phyloP scores from a whole-genome alignment of 2,888 invertebrate genomes.

The Timema cristinae region DNA sequence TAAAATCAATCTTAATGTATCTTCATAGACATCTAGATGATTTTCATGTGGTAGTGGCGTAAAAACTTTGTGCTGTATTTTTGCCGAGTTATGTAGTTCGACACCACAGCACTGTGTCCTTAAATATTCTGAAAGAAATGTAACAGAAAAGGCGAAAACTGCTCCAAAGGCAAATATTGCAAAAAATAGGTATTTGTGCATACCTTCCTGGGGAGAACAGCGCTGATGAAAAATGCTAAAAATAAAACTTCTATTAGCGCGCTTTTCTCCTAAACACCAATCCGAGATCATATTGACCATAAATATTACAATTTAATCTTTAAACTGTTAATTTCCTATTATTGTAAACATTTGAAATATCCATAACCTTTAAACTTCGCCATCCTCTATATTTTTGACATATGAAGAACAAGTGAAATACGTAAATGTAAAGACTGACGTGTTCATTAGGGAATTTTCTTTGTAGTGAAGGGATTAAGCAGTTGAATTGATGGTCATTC shows the following conservation, averaged over 20 bases:
- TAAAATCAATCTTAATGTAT: conserved; percentile 26
- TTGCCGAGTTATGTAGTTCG: background rate
- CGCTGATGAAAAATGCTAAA: background rate
- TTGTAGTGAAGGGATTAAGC: too few species aligned
- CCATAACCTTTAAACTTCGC: too few species aligned
- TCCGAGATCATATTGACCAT: conserved; percentile 19
- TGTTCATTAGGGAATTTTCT: too few species aligned
- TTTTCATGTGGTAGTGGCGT: conserved; percentile 32
- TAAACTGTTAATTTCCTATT: too few species aligned
- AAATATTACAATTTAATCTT: background rate
- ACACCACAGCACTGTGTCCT: conserved; percentile 19
- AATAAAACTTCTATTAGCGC: conserved; percentile 9
- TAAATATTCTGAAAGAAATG: conserved; percentile 29
- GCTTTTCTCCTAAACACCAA: conserved; percentile 21
- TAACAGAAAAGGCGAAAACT: conserved; percentile 29
- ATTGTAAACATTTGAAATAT: too few species aligned
- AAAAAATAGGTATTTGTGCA: conserved; percentile 30
- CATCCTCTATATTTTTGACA: too few species aligned
- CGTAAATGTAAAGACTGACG: too few species aligned
- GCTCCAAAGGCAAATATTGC: conserved; percentile 32
- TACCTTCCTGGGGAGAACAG: conserved; percentile 24
- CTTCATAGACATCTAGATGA: conserved; percentile 30
- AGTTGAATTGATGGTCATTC: too few species aligned
- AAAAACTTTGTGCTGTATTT: conserved; percentile 19
- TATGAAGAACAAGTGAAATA: too few species aligned